These are phyloP conservation scores for cattle (Bos taurus) DNA, from an alignment of 2,113 vertebrate genomes.

Conservation along the genomic window DNA sequence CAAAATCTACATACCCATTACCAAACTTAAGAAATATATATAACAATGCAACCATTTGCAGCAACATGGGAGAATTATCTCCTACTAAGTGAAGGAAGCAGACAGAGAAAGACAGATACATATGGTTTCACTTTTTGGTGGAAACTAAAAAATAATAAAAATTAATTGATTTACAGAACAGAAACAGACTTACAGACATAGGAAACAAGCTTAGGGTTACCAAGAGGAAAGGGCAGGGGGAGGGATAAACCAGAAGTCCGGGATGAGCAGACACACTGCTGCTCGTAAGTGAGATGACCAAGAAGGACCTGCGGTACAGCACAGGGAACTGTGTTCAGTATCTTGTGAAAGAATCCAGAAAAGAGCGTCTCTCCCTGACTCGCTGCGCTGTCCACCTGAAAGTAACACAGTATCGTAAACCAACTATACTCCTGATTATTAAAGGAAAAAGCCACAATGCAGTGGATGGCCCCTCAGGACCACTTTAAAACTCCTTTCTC, in stretches of 20 bases:
- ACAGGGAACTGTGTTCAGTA: accelerated
- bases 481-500: background rate
- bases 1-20: background rate
- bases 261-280: background rate
- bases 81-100: background rate
- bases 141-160: background rate
- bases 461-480: accelerated
- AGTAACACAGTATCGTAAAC: accelerated
- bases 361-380: accelerated
- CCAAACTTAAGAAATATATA: background rate
- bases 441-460: accelerated
- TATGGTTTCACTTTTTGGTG: background rate
- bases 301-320: accelerated
- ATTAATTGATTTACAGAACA: background rate
- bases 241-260: background rate
- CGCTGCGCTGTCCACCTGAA: accelerated
- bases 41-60: background rate
- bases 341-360: accelerated
- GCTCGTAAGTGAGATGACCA: accelerated
- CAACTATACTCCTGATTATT: accelerated
- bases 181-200: background rate
- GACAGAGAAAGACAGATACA: background rate
- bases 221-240: no score
- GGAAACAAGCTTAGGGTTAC: background rate
- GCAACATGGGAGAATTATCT: background rate